These are phyloP conservation scores for Drosophila takahashii DNA, from an alignment of 1,140 invertebrate species.

Conservation along the genomic window DNA sequence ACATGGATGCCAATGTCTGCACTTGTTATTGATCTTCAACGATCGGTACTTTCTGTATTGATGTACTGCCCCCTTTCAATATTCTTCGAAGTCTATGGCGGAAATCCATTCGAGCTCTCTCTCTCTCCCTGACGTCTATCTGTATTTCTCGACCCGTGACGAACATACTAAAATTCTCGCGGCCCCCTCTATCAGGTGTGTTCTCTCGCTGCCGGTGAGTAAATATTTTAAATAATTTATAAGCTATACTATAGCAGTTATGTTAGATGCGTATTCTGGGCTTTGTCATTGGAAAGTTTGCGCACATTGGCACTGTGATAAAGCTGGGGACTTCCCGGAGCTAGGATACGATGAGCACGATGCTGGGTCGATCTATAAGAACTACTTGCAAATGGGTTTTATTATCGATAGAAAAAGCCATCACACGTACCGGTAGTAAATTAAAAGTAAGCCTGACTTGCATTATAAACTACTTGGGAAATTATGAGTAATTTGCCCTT, in stretches of 20 bases:
- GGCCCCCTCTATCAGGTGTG: background rate
- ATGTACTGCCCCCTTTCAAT: background rate
- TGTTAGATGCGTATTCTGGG: constrained; percentile 27
- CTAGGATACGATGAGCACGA: constrained; percentile 23
- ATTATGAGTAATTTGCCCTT: background rate
- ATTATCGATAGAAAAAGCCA: background rate
- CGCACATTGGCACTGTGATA: constrained; percentile 8
- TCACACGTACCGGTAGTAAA: background rate
- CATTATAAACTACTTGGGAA: constrained; percentile 3
- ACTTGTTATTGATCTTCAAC: constrained; percentile 34
- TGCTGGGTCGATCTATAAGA: constrained; percentile 12
- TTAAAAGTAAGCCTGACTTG: background rate
- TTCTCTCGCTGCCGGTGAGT: constrained; percentile 9
- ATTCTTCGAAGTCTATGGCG: constrained; percentile 32
- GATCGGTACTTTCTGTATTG: constrained; percentile 37
- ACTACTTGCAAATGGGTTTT: constrained; percentile 7
- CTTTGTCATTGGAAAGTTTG: constrained; percentile 37
- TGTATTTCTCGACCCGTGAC: constrained; percentile 1
- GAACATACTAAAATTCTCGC: constrained; percentile 13
- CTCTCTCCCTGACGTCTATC: background rate
- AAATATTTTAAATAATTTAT: constrained; percentile 48
- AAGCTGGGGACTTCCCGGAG: constrained; percentile 7
- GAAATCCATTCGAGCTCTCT: constrained; percentile 38
- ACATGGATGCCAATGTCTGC: constrained; percentile 29
- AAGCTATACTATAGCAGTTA: constrained; percentile 13